Base-by-base conservation (phyloP, 2,888 invertebrate genomes). In the Trissolcus brochymenae region DNA sequence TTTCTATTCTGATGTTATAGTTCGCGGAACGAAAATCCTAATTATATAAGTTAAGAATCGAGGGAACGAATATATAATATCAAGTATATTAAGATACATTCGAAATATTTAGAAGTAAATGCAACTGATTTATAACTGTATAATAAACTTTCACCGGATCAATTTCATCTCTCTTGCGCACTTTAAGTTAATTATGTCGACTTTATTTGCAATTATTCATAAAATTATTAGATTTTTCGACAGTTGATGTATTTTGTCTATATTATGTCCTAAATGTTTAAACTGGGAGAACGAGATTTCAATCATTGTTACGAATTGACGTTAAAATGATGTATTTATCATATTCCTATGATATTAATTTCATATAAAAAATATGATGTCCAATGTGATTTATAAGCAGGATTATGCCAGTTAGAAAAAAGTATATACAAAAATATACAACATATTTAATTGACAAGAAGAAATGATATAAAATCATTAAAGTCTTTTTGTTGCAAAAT, bases 121-220 rank as follows among this genome's bases (percentile, higher is more conserved):
- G 29, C 43, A 64, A 35, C 56, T 65, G 49, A 55, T 65, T 65
- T 49, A 35, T 35, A 35, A 35, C 49, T 49, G 49, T 4, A 13
- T 49, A 49, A 49, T 40, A 53, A 54, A 64, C 54, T 64, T 55
- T 29, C 35, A 14, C 54, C 43, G 29, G 55, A 56, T 56, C 49
- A 40, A 56, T 65, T 65, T 46, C 35, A 49, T n/a, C 49, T 49
- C 29, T 29, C 29, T 2, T 35, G 35, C 9, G 35, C 49, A 19
- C 25, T 14, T 3, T 19, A 43, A 62, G 25, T 25, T 62, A 43
- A 53, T 53, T 62, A 62, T n/a, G 53, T 53, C 46, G 55, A 46
- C 46, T 64, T 64, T 64, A 55, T 54, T 64, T 54, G 65, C 40
- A 55, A 65, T 65, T 65, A 56, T 56, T 65, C 43, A 21, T 55